Conservation (phyloP, 23 tunicate species). For the Phallusia fumigata region DNA sequence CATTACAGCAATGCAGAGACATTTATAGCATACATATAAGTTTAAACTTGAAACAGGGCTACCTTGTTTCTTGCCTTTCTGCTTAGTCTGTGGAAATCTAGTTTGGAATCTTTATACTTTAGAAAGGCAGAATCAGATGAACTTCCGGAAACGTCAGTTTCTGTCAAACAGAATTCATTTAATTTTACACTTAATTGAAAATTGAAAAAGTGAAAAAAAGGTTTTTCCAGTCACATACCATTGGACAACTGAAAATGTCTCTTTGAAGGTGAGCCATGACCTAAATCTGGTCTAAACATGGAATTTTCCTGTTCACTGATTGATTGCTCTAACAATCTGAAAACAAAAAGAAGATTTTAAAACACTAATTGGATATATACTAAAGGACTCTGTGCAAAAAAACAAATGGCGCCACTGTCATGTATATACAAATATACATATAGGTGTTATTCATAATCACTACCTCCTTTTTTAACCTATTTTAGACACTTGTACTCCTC, state of each 20-base stretch:
- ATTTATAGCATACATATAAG: not conserved
- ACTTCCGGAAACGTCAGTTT: slow-evolving; percentile 18
- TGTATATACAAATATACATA: no score
- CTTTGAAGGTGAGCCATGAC: not conserved
- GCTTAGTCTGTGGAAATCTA: slow-evolving; percentile 81
- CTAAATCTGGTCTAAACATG: not conserved
- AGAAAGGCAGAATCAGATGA: slow-evolving; percentile 53
- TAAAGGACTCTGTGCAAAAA: no score
- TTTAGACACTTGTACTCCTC: no score
- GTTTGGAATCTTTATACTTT: slow-evolving; percentile 66
- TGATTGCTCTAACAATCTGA: not conserved
- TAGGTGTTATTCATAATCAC: no score
- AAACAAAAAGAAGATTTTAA: no score
- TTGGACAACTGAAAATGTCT: not conserved
- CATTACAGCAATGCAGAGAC: no score
- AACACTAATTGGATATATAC: no score
- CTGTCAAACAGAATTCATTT: slow-evolving; percentile 16
- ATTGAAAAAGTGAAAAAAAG: no score
- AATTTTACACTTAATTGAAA: no score
- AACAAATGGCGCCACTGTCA: no score
- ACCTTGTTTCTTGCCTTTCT: slow-evolving; percentile 60
- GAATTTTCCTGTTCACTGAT: not conserved
- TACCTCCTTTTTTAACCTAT: no score
- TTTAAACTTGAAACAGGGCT: not conserved
- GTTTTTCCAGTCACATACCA: not conserved